phyloP scores from a whole-genome alignment of 2,888 invertebrate species.

The Schizotus pectinicornis region DNA sequence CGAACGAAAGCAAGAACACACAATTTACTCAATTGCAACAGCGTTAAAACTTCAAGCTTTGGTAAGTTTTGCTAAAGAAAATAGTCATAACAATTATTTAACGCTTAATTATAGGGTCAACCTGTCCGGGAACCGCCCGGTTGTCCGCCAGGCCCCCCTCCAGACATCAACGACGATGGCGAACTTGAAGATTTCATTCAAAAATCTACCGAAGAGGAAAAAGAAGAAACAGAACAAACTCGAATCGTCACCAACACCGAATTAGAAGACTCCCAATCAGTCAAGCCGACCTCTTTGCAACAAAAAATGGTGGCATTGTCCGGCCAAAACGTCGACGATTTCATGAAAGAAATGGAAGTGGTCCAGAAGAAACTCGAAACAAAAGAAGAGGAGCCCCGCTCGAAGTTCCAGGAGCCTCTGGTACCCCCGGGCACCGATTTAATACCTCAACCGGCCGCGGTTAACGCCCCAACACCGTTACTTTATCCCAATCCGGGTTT shows the following conservation, averaged over 20 bases:
- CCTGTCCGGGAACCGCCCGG: conserved; percentile 77
- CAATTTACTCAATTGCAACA: conserved; percentile 58
- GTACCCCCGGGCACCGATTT: conserved; percentile 52
- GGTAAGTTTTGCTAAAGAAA: conserved; percentile 34
- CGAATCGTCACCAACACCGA: conserved; percentile 28
- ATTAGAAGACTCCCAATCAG: conserved; percentile 29
- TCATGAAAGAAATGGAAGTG: conserved; percentile 92
- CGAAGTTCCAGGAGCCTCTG: conserved; percentile 45
- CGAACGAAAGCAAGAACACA: conserved; percentile 56
- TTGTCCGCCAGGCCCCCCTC: conserved; percentile 85
- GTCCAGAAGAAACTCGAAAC: conserved; percentile 75
- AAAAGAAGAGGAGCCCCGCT: conserved; percentile 38
- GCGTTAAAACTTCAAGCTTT: conserved; percentile 57
- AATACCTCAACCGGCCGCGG: conserved; percentile 40
- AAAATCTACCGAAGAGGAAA: conserved; percentile 40
- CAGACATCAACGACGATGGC: conserved; percentile 71
- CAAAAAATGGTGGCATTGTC: conserved; percentile 88
- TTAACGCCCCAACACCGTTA: conserved; percentile 56
- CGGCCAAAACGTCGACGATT: conserved; percentile 90
- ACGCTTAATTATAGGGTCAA: conserved; percentile 55
- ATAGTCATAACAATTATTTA: conserved; percentile 1
- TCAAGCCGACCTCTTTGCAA: conserved; percentile 78
- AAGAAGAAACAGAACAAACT: conserved; percentile 44
- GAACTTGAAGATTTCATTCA: conserved; percentile 61
- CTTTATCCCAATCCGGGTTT: conserved; percentile 49